Evolutionary conservation across 2,888 invertebrate genomes (phyloP), one percentile per base, ranked within the genome.

Genomic region (Eupithecia inturbata): DNA sequence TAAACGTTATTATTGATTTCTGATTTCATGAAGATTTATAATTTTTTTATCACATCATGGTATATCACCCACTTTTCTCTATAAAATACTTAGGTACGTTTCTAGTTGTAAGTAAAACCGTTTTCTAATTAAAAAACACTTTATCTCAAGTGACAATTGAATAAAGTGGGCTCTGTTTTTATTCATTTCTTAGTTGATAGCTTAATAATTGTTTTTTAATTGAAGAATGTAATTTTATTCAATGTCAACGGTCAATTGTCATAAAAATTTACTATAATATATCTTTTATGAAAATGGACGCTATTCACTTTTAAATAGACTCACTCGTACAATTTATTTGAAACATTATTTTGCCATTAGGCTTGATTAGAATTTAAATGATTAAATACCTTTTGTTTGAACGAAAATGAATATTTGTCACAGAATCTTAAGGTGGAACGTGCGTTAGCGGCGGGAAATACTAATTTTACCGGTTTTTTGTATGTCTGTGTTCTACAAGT

Each of bases 151-250:
- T 19, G 41, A 57, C 36, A 57, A 57, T 68, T 68, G 14, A 28
- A 41, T 10, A 41, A 63, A 70, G 63, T 63, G 28, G 28, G 41
- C 2, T 19, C 31, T 63, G n/a, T 64, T 49, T 64, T 63, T 31
- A 22, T 22, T 63, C 19, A 33, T 63, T 63, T 33, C 63, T 31
- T 63, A 31, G 26, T 57, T 57, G 7, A 64, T 70, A 45, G 70
- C 45, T 49, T 49, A 22, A 22, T 64, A 70, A 70, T 70, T 22
- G 45, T 31, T 70, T 70, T 64, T 64, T 70, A 70, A 70, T 70
- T 64, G 64, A 49, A 70, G 22, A 28, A 3, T 16, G 22, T 22
- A 26, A 66, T 39, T 64, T 36, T 12, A 26, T 36, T 36, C 33
- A 1, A 66, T 16, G 39, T n/a, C 39, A 39, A 62, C 19, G 7